A percentile compares a stretch with the other conserved stretches of the same genome.
Conservation (phyloP, 1,140 invertebrate genomes). For the Zophobas morio region DNA sequence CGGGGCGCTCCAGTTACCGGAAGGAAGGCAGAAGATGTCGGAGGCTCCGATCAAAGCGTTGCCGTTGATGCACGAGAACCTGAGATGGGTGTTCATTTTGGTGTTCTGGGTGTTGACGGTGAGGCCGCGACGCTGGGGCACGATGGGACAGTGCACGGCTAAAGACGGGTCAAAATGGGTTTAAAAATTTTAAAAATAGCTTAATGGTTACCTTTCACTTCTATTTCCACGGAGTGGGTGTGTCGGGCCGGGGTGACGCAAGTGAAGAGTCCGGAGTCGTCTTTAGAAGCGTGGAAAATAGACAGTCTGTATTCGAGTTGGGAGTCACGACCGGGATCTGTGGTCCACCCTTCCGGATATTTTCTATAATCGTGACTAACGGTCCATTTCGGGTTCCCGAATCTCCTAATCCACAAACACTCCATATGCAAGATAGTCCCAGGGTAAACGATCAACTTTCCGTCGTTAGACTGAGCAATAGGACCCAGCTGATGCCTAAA, state of each 20-base stretch:
- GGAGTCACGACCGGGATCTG: constrained; percentile 82
- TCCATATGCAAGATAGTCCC: constrained; percentile 89
- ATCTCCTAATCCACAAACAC: constrained; percentile 87
- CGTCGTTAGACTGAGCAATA: constrained; percentile 89
- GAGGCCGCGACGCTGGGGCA: constrained; percentile 79
- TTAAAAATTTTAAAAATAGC: not conserved
- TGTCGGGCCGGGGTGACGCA: constrained; percentile 87
- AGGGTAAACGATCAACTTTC: constrained; percentile 87
- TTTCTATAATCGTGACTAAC: constrained; percentile 78
- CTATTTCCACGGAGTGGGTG: constrained; percentile 83
- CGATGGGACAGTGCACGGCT: constrained; percentile 83
- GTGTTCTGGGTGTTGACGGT: constrained; percentile 79
- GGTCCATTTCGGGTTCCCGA: constrained; percentile 88
- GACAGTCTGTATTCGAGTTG: constrained; percentile 86
- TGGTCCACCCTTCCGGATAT: constrained; percentile 87
- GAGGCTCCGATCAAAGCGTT: constrained; percentile 83
- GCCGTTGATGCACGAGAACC: constrained; percentile 86
- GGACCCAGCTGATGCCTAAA: constrained; percentile 86
- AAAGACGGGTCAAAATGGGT: constrained; percentile 49
- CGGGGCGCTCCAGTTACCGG: constrained; percentile 87
- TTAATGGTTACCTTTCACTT: constrained; percentile 77
- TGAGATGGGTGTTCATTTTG: constrained; percentile 80
- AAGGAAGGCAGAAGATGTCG: constrained; percentile 81
- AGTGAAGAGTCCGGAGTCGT: constrained; percentile 86
- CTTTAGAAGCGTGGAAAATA: constrained; percentile 82